Conservation (phyloP, 1,140 invertebrate species). For the Sinella curviseta region DNA sequence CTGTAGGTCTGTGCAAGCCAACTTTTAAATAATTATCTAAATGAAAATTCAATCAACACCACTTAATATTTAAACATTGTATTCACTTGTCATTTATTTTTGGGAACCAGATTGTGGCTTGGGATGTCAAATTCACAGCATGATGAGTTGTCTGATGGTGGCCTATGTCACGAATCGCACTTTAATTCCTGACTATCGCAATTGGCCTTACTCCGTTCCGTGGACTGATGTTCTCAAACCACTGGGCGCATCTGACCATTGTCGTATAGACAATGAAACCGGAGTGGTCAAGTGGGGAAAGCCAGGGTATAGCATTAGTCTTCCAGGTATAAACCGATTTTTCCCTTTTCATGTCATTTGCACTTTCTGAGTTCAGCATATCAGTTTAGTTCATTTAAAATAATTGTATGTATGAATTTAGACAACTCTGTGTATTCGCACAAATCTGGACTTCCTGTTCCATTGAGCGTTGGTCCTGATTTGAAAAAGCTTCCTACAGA, state of each 20-base stretch:
- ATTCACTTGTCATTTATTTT: neutral
- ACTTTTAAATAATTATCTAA: too few species aligned
- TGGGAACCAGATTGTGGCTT: conserved; percentile 24
- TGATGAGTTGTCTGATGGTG: conserved; percentile 34
- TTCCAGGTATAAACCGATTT: too few species aligned
- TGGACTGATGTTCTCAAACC: conserved; percentile 20
- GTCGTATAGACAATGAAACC: conserved; percentile 20
- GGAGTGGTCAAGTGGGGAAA: conserved; percentile 14
- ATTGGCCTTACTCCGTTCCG: conserved; percentile 26
- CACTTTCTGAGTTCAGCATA: too few species aligned
- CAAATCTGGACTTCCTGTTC: conserved; percentile 14
- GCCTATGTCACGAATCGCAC: conserved; percentile 19
- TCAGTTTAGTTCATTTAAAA: too few species aligned
- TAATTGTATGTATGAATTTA: neutral
- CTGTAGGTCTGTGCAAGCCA: neutral
- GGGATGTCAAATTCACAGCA: conserved; percentile 36
- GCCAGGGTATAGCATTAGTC: neutral
- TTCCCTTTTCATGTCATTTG: too few species aligned
- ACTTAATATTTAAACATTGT: too few species aligned
- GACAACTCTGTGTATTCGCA: neutral
- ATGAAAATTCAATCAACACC: too few species aligned
- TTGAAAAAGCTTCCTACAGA: neutral
- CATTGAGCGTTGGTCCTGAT: neutral
- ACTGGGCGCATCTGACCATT: neutral
- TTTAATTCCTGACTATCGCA: conserved; percentile 1